Base-by-base conservation (phyloP, 2,113 vertebrate genomes). In the Zapornia atra region DNA sequence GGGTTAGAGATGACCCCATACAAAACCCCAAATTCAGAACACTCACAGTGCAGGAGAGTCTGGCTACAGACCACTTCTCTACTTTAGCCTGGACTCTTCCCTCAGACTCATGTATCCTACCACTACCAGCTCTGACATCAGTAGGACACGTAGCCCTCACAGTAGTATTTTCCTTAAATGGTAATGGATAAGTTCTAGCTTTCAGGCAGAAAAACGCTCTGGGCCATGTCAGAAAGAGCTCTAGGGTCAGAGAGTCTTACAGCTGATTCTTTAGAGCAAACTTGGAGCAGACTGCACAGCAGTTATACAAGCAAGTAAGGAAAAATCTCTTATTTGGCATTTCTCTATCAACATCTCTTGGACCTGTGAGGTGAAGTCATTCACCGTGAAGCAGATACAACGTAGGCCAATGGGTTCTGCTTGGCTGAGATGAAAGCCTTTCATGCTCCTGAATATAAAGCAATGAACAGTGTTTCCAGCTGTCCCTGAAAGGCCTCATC, bases 1-100 rank as follows among this genome's bases (percentile, higher is more conserved):
- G 88, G 94, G 95, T 94, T 96, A 95, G 85, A 97, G 94, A 90
- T 77, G 90, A 95, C 82, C 95, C 96, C 92, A 88, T 91, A 92
- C 72, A 96, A 95, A 96, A 85, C 93, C 95, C 94, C 90, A 82
- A 90, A 96, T 89, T 90, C 90, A 94, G 89, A 91, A 95, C 88
- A 78, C 96, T 97, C 96, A 96, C 93, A 96, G 92, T 96, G 88
- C 86, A 94, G 88, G 79, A 90, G 75, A 95, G 80, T 91, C 93
- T 81, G 93, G 91, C 88, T 94, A 94, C 96, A 96, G 96, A 95
- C 77, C 95, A 94, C 91, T 97, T 92, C 86, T 94, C 91, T 95
- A 94, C 91, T 91, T 94, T 4, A 94, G 86, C 66, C 84, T 92
- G 69, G 85, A 91, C 71, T 72, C 83, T 78, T 94, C 75, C 82